Percentiles rank a stretch among this genome's conserved stretches.
These are phyloP conservation scores for Mimachlamys varia DNA, from an alignment of 2,888 invertebrate species.

Conservation along the genomic window DNA sequence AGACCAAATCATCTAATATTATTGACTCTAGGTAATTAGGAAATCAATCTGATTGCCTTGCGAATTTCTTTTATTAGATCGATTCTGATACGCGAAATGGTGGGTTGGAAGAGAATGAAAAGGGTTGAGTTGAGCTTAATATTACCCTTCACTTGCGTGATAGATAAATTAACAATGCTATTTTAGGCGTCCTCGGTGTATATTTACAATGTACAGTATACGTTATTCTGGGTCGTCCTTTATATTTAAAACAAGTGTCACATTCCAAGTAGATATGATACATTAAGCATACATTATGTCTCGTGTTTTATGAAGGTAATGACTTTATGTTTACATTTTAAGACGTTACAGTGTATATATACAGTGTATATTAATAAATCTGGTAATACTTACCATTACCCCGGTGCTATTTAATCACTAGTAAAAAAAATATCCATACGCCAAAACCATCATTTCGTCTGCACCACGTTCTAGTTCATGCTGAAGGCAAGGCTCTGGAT, in stretches of 20 bases:
- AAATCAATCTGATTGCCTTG: too few relatives aligned
- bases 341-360: too few relatives aligned
- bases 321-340: background rate
- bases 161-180: background rate
- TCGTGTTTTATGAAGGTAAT: background rate
- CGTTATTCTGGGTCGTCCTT: background rate
- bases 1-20: too few relatives aligned
- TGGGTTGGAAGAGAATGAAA: too few relatives aligned
- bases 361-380: too few relatives aligned
- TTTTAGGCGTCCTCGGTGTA: background rate
- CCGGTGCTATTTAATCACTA: too few relatives aligned
- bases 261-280: background rate
- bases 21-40: too few relatives aligned
- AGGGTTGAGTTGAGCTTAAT: too few relatives aligned
- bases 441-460: background rate
- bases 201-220: background rate
- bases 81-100: too few relatives aligned
- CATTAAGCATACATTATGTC: background rate
- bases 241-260: background rate
- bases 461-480: background rate
- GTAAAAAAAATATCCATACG: background rate
- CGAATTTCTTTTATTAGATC: too few relatives aligned
- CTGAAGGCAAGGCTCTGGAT: background rate
- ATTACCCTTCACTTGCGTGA: background rate
- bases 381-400: too few relatives aligned